Evolutionary conservation across 2,888 invertebrate species (phyloP), one percentile per base, ranked within the genome.

Genomic region (Scrobipalpa costella): DNA sequence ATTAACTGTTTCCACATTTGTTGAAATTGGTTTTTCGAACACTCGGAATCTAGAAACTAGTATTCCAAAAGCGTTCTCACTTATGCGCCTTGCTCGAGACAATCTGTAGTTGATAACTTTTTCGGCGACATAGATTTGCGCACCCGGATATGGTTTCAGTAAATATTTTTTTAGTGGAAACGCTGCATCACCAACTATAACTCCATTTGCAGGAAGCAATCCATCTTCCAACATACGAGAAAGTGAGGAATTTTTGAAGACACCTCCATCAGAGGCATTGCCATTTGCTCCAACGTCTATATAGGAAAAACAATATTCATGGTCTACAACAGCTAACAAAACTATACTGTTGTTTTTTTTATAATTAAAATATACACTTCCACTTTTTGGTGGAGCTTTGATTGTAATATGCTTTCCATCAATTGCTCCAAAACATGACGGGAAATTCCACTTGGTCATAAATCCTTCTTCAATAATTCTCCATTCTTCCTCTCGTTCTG

Each of bases 71-170:
- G 68, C 63, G 60, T 69, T 69, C 66, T 72, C 66, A 57, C 67
- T 63, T 58, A 67, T 63, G 33, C 70, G 65, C 55, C 72, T 63
- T 21, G 70, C 68, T 61, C 71, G 64, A 64, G 66, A 69, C 60
- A 69, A 62, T 63, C 71, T 67, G 62, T 70, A 70, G 63, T 71
- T 72, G 60, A 64, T 67, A 34, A 66, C 64, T 64, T 68, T 69
- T 64, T 65, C 63, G 49, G 52, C 64, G 34, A 58, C 58, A 49
- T 59, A 47, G 52, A 64, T 60, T 64, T 67, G 62, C 65, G 66
- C 44, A 60, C 64, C 68, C 69, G 70, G 66, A 69, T 68, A 73
- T 62, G 73, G 72, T 67, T 74, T 75, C 47, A 73, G 57, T 49
- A 57, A 36, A 36, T 57, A 57, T n/a, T 7, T 33, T 34, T 57